phyloP scores from a whole-genome alignment of 2,888 invertebrate species.

The Cerastis leucographa region DNA sequence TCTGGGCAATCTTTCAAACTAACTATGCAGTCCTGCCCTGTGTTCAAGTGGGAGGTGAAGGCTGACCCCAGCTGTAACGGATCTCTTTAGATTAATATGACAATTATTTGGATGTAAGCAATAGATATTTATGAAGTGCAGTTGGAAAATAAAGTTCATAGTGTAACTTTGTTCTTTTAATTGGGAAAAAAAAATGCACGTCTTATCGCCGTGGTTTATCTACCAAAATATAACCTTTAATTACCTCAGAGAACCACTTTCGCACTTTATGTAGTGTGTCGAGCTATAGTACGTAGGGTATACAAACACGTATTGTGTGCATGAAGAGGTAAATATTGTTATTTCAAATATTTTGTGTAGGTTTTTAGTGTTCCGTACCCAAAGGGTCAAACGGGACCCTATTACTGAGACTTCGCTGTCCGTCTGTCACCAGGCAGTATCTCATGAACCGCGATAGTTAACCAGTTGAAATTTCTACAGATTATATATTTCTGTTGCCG shows the following conservation, averaged over 20 bases:
- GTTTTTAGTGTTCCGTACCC: too few relatives aligned
- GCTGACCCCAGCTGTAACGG: constrained; percentile 83
- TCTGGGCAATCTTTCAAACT: constrained; percentile 93
- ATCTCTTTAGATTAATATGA: constrained; percentile 76
- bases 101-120: constrained; percentile 45
- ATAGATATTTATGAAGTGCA: constrained; percentile 30
- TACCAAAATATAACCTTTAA: background rate
- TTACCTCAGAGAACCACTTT: background rate
- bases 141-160: constrained; percentile 50
- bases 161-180: constrained; percentile 1
- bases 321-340: background rate
- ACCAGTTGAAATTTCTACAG: too few relatives aligned
- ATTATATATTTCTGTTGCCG: too few relatives aligned
- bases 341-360: background rate
- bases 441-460: too few relatives aligned
- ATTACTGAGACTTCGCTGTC: too few relatives aligned
- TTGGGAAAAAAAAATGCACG: background rate
- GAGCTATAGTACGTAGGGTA: background rate
- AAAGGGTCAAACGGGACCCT: too few relatives aligned
- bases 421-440: too few relatives aligned
- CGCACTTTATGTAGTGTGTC: background rate
- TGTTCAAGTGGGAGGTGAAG: constrained; percentile 87
- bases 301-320: background rate
- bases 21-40: constrained; percentile 80
- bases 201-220: background rate